These are phyloP conservation scores for Myotis vivesi DNA, from an alignment of 2,797 vertebrate species.

Conservation along the genomic window DNA sequence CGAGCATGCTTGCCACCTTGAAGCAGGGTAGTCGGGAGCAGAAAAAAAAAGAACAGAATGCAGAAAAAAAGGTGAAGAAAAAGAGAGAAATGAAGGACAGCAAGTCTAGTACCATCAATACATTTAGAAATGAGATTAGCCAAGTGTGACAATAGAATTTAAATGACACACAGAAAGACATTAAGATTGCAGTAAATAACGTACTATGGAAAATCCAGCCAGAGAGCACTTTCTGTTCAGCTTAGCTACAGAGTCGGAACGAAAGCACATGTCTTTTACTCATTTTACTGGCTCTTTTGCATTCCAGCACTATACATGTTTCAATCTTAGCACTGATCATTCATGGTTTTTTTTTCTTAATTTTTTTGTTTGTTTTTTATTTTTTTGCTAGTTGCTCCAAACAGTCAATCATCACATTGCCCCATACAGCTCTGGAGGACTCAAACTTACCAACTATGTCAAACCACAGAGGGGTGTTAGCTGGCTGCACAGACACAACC, in stretches of 20 bases:
- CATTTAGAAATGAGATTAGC: conserved; percentile 89
- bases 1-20: conserved; percentile 98
- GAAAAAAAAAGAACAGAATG: conserved; percentile 85
- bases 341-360: not conserved
- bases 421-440: not conserved
- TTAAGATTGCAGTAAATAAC: conserved; percentile 87
- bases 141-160: conserved; percentile 88
- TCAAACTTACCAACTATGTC: conserved; percentile 93
- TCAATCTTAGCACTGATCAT: conserved; percentile 25
- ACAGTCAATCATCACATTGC: not conserved
- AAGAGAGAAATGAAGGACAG: conserved; percentile 88
- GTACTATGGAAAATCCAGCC: conserved; percentile 85
- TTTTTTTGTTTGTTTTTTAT: conserved; percentile 56
- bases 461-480: conserved; percentile 92
- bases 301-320: conserved; percentile 70
- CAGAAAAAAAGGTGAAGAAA: conserved; percentile 87
- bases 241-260: conserved; percentile 85
- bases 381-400: conserved; percentile 65
- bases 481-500: conserved; percentile 93
- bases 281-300: conserved; percentile 78
- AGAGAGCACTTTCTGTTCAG: conserved; percentile 85
- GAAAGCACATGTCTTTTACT: conserved; percentile 81
- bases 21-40: conserved; percentile 92
- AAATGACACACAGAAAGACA: conserved; percentile 86
- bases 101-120: conserved; percentile 89